Evolutionary conservation across 2,888 invertebrate species (phyloP).

Genomic region (Odontocerum albicorne): DNA sequence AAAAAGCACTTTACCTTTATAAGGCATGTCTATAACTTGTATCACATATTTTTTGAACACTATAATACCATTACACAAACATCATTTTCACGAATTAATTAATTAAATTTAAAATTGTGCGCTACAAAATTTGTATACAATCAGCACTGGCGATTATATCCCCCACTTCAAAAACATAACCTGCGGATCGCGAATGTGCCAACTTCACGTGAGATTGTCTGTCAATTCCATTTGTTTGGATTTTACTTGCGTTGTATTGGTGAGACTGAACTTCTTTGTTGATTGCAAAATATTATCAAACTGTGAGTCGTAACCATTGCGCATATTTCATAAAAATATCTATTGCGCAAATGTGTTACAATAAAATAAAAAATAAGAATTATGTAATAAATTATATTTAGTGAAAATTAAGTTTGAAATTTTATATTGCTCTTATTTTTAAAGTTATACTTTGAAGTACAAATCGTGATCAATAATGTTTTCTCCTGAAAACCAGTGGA

Average conservation of each 20-base stretch:
- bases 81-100: slow-evolving; percentile 10
- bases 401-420: no score
- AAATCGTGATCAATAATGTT: no score
- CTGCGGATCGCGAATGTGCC: slow-evolving; percentile 26
- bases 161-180: slow-evolving; percentile 32
- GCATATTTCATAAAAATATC: no score
- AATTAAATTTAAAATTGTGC: slow-evolving; percentile 16
- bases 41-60: slow-evolving; percentile 6
- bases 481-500: no score
- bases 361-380: no score
- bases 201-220: slow-evolving; percentile 30
- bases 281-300: no score
- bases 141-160: slow-evolving; percentile 13
- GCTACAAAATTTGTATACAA: slow-evolving; percentile 29
- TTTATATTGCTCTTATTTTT: no score
- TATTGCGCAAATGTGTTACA: no score
- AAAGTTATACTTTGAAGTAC: no score
- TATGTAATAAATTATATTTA: no score
- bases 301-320: no score
- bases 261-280: no score
- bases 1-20: slow-evolving; percentile 22
- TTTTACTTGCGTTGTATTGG: slow-evolving; percentile 10
- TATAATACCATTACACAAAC: slow-evolving; percentile 13
- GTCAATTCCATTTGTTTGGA: slow-evolving; percentile 28
- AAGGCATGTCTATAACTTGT: slow-evolving; percentile 15